Evolutionary conservation across 1,140 invertebrate species (phyloP).

Genomic region (Vanessa atalanta): DNA sequence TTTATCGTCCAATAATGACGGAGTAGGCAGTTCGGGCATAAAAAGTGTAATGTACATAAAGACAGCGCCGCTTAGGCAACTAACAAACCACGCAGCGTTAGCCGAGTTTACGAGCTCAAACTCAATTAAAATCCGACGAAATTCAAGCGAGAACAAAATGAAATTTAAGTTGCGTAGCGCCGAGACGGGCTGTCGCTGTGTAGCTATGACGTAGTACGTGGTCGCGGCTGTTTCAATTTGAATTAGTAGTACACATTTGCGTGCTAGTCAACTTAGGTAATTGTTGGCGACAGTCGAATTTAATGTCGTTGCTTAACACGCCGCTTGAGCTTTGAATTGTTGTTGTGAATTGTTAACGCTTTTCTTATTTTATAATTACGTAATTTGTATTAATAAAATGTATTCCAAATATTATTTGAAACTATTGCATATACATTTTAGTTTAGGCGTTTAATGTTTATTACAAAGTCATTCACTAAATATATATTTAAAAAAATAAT

Average conservation of each 20-base stretch:
- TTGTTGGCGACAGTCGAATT: conserved; percentile 21
- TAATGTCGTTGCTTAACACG: conserved; percentile 23
- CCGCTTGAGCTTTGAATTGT: conserved; percentile 15
- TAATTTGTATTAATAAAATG: too few relatives aligned
- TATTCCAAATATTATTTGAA: too few relatives aligned
- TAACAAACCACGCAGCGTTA: conserved; percentile 63
- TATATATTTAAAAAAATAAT: background rate
- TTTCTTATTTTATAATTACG: background rate
- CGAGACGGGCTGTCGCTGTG: conserved; percentile 49
- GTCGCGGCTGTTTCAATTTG: conserved; percentile 44
- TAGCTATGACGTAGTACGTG: conserved; percentile 48
- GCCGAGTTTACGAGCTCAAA: conserved; percentile 58
- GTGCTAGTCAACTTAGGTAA: conserved; percentile 26
- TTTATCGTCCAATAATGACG: conserved; percentile 68
- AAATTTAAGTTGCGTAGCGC: conserved; percentile 67
- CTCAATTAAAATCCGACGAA: conserved; percentile 69
- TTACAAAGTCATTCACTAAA: background rate
- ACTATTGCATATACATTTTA: background rate
- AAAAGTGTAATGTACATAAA: conserved; percentile 66
- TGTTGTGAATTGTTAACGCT: background rate
- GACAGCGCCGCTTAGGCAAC: conserved; percentile 61
- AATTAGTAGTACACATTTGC: conserved; percentile 37
- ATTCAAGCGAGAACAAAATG: conserved; percentile 60
- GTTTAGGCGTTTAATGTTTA: background rate
- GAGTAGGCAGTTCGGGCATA: conserved; percentile 42